Percentiles rank a stretch among this genome's conserved stretches.
These are phyloP conservation scores for Epizoanthus stellaris DNA, from an alignment of 92 coral and sea anemone species.

Conservation along the genomic window DNA sequence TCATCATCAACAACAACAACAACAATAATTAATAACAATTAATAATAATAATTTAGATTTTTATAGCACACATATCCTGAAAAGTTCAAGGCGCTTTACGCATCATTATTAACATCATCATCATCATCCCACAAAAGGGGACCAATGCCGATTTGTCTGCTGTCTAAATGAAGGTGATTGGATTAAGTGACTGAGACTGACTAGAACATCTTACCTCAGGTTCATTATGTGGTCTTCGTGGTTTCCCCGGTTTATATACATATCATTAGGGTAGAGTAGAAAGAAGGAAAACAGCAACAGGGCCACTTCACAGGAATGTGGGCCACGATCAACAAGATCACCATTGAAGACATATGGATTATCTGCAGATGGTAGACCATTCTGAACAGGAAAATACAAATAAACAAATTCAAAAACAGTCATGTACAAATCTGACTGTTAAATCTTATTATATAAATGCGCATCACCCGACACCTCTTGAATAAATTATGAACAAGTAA, in stretches of 20 bases:
- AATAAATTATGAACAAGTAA: background rate
- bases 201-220: constrained; percentile 66
- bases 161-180: too few species aligned
- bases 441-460: too few species aligned
- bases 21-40: too few species aligned
- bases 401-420: background rate
- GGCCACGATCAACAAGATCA: constrained; percentile 97
- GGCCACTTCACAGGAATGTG: constrained; percentile 85
- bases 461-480: too few species aligned
- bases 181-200: background rate
- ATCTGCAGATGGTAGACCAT: constrained; percentile 92
- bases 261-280: constrained; percentile 91
- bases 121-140: too few species aligned
- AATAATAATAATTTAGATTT: too few species aligned
- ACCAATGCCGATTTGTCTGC: too few species aligned
- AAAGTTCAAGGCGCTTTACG: too few species aligned
- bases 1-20: too few species aligned
- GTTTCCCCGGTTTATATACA: constrained; percentile 94
- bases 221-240: constrained; percentile 99
- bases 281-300: constrained; percentile 85
- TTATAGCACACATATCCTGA: too few species aligned
- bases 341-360: constrained; percentile 98
- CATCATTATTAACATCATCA: too few species aligned
- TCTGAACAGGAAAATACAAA: constrained; percentile 56
- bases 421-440: too few species aligned